phyloP scores from a whole-genome alignment of 2,797 vertebrate genomes.

The Hydrophis major region DNA sequence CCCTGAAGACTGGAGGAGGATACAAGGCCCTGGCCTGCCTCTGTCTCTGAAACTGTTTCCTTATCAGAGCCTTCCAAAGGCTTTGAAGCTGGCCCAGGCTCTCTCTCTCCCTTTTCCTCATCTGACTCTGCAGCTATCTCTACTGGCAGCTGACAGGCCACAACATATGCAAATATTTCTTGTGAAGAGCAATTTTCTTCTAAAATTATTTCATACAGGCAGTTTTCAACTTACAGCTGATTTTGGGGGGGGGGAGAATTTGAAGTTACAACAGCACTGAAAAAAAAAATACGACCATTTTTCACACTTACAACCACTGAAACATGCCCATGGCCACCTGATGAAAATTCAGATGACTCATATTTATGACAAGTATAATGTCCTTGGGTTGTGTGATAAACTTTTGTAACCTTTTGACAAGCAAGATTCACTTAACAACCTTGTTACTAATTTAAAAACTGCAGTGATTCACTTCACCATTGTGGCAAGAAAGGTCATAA shows the following conservation, averaged over 20 bases:
- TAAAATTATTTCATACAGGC: not conserved
- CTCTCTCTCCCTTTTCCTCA: too few species aligned
- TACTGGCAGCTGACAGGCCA: too few species aligned
- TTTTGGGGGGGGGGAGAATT: not conserved
- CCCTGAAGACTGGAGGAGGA: too few species aligned
- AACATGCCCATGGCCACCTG: not conserved
- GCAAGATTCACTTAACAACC: not conserved
- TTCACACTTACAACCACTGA: not conserved
- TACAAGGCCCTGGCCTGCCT: too few species aligned
- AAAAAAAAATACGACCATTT: not conserved
- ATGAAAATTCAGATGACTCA: not conserved
- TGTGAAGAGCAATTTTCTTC: not conserved
- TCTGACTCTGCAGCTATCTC: too few species aligned
- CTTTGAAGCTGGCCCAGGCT: too few species aligned
- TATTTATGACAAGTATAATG: not conserved
- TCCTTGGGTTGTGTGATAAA: not conserved
- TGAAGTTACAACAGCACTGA: not conserved
- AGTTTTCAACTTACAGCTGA: not conserved
- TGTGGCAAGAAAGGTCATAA: not conserved
- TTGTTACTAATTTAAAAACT: not conserved
- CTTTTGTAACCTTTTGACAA: not conserved
- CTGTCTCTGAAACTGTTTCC: too few species aligned
- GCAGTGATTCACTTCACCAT: not conserved
- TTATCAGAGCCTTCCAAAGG: too few species aligned
- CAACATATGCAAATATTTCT: too few species aligned